These are phyloP conservation scores for Lates japonicus DNA, from an alignment of 2,797 vertebrate genomes.

Conservation along the genomic window DNA sequence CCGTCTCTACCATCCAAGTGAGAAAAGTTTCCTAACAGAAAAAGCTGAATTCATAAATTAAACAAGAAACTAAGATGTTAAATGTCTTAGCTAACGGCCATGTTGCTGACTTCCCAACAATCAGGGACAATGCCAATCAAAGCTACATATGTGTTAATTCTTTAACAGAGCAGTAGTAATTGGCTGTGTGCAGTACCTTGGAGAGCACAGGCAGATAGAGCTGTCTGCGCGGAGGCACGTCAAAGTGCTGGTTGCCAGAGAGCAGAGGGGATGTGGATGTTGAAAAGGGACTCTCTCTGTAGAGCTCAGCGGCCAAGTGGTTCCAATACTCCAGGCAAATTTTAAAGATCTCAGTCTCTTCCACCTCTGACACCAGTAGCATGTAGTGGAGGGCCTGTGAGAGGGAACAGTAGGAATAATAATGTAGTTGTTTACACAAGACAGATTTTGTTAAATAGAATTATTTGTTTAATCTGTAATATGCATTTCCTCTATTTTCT, in stretches of 20 bases:
- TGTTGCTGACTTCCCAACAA: neutral
- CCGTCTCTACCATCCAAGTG: neutral
- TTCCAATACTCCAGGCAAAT: constrained; percentile 99
- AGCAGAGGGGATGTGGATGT: constrained; percentile 94
- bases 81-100: neutral
- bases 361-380: constrained; percentile 97
- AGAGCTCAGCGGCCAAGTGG: constrained; percentile 96
- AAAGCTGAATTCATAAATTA: neutral
- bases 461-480: neutral
- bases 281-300: constrained; percentile 96
- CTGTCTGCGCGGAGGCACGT: constrained; percentile 95
- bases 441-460: neutral
- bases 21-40: neutral
- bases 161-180: neutral
- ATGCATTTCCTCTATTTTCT: neutral
- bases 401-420: neutral
- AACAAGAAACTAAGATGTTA: too few relatives aligned
- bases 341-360: constrained; percentile 99
- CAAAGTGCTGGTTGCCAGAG: constrained; percentile 96
- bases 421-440: neutral
- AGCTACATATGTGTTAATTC: neutral
- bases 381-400: constrained; percentile 85
- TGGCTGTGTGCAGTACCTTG: constrained; percentile 85
- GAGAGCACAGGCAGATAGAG: constrained; percentile 96
- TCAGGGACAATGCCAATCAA: neutral